These are phyloP conservation scores for Lucifuga dentata DNA, from an alignment of 2,113 vertebrate genomes.

Conservation along the genomic window DNA sequence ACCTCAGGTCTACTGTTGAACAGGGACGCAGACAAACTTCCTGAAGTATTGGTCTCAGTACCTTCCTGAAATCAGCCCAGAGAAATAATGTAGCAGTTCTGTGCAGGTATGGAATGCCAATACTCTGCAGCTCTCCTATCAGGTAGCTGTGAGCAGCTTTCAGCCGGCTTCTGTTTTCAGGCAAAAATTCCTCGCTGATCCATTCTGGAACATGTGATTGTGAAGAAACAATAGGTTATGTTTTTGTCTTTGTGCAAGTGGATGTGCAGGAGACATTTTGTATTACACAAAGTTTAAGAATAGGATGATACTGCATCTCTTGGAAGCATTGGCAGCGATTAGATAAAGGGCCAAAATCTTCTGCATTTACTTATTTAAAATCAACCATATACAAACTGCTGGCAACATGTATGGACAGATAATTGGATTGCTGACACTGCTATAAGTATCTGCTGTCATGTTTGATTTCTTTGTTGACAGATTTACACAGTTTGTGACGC, in stretches of 20 bases:
- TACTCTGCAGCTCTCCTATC: slow-evolving; percentile 84
- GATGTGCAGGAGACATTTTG: slow-evolving; percentile 2
- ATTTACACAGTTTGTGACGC: too few species aligned
- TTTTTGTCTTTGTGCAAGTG: slow-evolving; percentile 17
- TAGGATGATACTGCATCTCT: background rate
- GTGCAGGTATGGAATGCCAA: slow-evolving; percentile 89
- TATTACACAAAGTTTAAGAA: slow-evolving; percentile 1
- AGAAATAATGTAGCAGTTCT: slow-evolving; percentile 88
- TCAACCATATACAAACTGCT: background rate
- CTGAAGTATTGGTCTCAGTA: slow-evolving; percentile 53
- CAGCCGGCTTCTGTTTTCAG: slow-evolving; percentile 87
- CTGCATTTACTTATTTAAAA: slow-evolving; percentile 14
- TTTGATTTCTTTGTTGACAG: background rate
- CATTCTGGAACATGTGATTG: slow-evolving; percentile 83
- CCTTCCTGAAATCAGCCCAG: slow-evolving; percentile 95
- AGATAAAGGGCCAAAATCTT: background rate
- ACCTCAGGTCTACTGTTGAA: background rate
- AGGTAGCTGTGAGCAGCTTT: slow-evolving; percentile 88
- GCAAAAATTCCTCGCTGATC: slow-evolving; percentile 90
- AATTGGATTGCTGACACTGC: background rate
- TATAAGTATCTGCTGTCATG: too few species aligned
- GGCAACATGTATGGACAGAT: background rate
- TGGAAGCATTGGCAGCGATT: background rate
- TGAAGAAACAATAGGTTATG: background rate
- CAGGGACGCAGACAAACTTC: too few species aligned